Evolutionary conservation across 2,797 vertebrate species (phyloP).

Genomic region (Sebastes oblongus): DNA sequence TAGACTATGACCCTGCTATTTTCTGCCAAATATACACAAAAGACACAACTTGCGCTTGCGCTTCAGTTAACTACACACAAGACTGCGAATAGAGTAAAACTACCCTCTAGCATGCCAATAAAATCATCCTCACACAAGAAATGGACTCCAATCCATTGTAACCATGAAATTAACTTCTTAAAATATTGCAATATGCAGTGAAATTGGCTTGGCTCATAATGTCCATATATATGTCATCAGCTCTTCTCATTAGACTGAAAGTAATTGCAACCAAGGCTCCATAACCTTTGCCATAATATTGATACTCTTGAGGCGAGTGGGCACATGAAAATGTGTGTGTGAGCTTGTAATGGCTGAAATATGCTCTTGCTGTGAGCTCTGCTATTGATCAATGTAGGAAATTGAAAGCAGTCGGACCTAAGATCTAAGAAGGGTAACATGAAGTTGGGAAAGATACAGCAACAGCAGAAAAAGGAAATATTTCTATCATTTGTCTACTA

Average conservation of each 20-base stretch:
- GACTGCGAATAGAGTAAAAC: neutral
- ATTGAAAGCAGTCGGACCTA: neutral
- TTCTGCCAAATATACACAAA: conserved; percentile 34
- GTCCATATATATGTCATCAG: conserved; percentile 64
- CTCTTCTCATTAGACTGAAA: conserved; percentile 53
- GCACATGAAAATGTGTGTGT: conserved; percentile 11
- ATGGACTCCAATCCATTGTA: conserved; percentile 26
- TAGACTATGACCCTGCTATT: conserved; percentile 20
- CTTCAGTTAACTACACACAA: conserved; percentile 19
- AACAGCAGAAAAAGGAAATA: neutral
- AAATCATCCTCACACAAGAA: conserved; percentile 5
- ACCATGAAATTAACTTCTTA: conserved; percentile 44
- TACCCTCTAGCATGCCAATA: neutral
- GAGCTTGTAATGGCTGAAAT: conserved; percentile 39
- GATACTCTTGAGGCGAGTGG: conserved; percentile 37
- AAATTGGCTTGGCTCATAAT: conserved; percentile 38
- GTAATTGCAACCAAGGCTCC: conserved; percentile 42
- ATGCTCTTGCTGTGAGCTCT: conserved; percentile 30
- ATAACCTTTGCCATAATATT: conserved; percentile 51
- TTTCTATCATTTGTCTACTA: neutral
- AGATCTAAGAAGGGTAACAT: neutral
- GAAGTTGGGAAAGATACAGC: neutral
- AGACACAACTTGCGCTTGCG: neutral
- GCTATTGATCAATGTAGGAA: conserved; percentile 32
- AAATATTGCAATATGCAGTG: conserved; percentile 14